Percentiles rank a stretch among this genome's conserved stretches.
Conservation (phyloP, 2,888 invertebrate genomes). For the Ecliptopera silaceata region DNA sequence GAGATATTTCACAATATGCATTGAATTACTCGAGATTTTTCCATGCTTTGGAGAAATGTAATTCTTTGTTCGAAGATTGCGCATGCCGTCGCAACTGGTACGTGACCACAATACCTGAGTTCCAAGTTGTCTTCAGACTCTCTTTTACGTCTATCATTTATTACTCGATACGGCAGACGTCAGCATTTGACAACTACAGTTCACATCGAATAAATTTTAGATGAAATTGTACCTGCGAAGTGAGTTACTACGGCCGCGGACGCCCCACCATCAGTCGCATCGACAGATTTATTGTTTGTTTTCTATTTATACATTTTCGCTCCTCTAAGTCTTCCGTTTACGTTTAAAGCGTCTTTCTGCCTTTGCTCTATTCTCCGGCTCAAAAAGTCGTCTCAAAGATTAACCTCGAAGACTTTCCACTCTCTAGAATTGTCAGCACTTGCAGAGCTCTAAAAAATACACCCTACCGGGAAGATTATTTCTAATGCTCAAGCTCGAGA, state of each 20-base stretch:
- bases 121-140: constrained; percentile 66
- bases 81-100: constrained; percentile 65
- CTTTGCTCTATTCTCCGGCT: constrained; percentile 33
- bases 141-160: constrained; percentile 76
- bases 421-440: constrained; percentile 46
- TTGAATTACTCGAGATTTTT: constrained; percentile 77
- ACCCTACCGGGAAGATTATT: constrained; percentile 68
- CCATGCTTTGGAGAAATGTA: constrained; percentile 77
- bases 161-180: constrained; percentile 73
- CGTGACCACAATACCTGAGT: constrained; percentile 76
- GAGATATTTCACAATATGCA: constrained; percentile 49
- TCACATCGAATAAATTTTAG: constrained; percentile 77
- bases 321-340: constrained; percentile 46
- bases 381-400: constrained; percentile 43
- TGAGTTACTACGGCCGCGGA: constrained; percentile 76
- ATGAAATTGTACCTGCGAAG: constrained; percentile 68
- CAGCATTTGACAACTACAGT: constrained; percentile 79
- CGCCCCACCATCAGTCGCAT: constrained; percentile 53
- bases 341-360: constrained; percentile 40
- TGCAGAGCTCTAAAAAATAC: constrained; percentile 54
- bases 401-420: constrained; percentile 44
- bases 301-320: constrained; percentile 64
- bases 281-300: constrained; percentile 68
- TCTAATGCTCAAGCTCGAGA: constrained; percentile 73
- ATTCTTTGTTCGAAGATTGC: constrained; percentile 78